Evolutionary conservation across 1,140 invertebrate species (phyloP).

Genomic region (Paralvinella palmiformis): DNA sequence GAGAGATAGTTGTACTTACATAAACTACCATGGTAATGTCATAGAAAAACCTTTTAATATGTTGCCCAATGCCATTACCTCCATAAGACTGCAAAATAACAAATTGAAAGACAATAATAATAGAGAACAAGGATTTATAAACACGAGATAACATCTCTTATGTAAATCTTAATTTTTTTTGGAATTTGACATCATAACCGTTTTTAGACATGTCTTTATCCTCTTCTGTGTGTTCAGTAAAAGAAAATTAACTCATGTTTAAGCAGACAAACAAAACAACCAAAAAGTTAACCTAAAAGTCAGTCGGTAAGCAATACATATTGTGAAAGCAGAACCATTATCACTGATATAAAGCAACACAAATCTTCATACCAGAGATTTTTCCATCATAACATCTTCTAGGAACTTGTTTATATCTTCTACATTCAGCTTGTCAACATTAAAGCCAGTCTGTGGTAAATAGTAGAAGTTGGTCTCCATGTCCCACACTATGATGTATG

Average conservation of each 20-base stretch:
- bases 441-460: conserved; percentile 22
- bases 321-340: too few relatives aligned
- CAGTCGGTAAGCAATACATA: too few relatives aligned
- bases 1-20: conserved; percentile 29
- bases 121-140: background rate
- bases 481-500: conserved; percentile 36
- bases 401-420: conserved; percentile 28
- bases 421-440: conserved; percentile 29
- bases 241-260: too few relatives aligned
- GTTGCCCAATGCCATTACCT: conserved; percentile 40
- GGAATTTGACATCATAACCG: too few relatives aligned
- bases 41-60: conserved; percentile 37
- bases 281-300: too few relatives aligned
- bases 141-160: too few relatives aligned
- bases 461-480: conserved; percentile 36
- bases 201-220: too few relatives aligned
- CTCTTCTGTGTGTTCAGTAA: too few relatives aligned
- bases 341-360: too few relatives aligned
- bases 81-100: conserved; percentile 31
- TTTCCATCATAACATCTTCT: conserved; percentile 9
- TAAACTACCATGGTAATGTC: conserved; percentile 38
- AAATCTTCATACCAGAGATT: too few relatives aligned
- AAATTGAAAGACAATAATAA: background rate
- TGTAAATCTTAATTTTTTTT: too few relatives aligned
- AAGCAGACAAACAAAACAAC: too few relatives aligned